Evolutionary conservation across 2,888 invertebrate genomes (phyloP).

Genomic region (Onthophagus sagittarius): DNA sequence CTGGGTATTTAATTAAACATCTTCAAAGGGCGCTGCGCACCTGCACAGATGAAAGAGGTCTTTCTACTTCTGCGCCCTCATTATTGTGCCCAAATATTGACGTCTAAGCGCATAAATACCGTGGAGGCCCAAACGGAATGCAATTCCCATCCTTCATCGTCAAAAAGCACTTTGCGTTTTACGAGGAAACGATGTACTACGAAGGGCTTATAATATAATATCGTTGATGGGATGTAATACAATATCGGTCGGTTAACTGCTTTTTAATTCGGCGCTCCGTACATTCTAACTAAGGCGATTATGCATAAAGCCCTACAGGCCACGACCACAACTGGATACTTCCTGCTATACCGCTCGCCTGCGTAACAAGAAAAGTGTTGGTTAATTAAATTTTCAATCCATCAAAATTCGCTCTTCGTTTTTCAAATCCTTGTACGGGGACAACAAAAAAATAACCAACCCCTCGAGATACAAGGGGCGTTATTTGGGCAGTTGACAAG

Average conservation of each 20-base stretch:
- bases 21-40: not conserved
- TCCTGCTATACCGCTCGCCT: constrained; percentile 1
- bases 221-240: constrained; percentile 12
- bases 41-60: not conserved
- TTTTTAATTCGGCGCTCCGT: constrained; percentile 18
- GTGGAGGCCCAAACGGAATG: not conserved
- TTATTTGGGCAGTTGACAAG: constrained; percentile 29
- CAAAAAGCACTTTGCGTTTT: not conserved
- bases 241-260: constrained; percentile 17
- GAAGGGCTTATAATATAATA: constrained; percentile 1
- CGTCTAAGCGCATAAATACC: not conserved
- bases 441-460: not conserved
- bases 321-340: constrained; percentile 15
- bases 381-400: not conserved
- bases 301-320: constrained; percentile 12
- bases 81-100: not conserved
- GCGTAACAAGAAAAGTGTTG: not conserved
- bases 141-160: not conserved
- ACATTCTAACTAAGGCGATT: constrained; percentile 20
- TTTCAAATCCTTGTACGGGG: not conserved
- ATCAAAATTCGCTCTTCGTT: not conserved
- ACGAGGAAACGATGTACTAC: not conserved
- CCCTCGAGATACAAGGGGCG: constrained; percentile 22
- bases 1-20: not conserved
- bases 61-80: not conserved